Percentiles rank a stretch among this genome's conserved stretches.
phyloP scores from a whole-genome alignment of 2,797 vertebrate genomes.

The Meriones psammophilus region DNA sequence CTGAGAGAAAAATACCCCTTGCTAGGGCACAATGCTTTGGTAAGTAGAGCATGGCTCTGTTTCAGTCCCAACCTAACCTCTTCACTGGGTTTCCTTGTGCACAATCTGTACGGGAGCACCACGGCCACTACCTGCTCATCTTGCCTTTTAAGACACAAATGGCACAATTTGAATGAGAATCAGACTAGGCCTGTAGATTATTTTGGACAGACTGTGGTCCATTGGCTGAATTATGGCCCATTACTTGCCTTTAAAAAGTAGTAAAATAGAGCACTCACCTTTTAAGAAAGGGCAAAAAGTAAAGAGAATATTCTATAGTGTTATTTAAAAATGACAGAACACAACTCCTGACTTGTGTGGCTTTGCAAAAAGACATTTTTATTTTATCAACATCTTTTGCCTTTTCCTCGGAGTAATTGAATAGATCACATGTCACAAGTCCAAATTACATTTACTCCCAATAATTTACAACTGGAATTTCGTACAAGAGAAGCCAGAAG shows the following conservation, averaged over 20 bases:
- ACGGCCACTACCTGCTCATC: not conserved
- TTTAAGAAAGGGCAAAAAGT: not conserved
- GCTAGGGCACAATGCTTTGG: not conserved
- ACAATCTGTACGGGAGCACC: not conserved
- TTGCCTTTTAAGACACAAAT: constrained; percentile 17
- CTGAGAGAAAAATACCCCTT: not conserved
- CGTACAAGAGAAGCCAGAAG: constrained; percentile 60
- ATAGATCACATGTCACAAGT: constrained; percentile 70
- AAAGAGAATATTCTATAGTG: not conserved
- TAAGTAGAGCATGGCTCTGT: not conserved
- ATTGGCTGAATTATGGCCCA: not conserved
- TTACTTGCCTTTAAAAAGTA: constrained; percentile 66
- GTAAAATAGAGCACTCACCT: not conserved
- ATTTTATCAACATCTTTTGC: constrained; percentile 71
- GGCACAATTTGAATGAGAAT: not conserved
- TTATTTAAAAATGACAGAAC: constrained; percentile 66
- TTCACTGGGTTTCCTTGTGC: not conserved
- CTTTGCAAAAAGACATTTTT: constrained; percentile 52
- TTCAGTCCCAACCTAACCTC: not conserved
- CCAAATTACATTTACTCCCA: constrained; percentile 70
- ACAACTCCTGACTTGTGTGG: constrained; percentile 32
- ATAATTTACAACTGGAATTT: constrained; percentile 72
- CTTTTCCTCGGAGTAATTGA: constrained; percentile 62
- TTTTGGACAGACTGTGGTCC: not conserved
- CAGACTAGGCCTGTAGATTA: not conserved